These are phyloP conservation scores for Orthosia gothica DNA, from an alignment of 2,888 invertebrate genomes.

Conservation along the genomic window DNA sequence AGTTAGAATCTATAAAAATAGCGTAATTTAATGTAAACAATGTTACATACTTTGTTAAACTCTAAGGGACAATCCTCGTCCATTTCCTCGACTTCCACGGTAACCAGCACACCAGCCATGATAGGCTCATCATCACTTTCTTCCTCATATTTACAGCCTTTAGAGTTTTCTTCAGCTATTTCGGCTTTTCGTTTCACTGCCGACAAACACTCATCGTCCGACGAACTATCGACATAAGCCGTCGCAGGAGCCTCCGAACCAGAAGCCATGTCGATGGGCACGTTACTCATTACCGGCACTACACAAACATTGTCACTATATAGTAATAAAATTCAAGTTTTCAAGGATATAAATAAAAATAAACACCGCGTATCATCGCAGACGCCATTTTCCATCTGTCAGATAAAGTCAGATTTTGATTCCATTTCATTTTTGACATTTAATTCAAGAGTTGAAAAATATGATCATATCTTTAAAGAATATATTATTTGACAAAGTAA, in stretches of 20 bases:
- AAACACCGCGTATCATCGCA: conserved; percentile 62
- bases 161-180: conserved; percentile 45
- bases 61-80: conserved; percentile 66
- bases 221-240: conserved; percentile 66
- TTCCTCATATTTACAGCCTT: conserved; percentile 43
- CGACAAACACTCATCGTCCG: conserved; percentile 71
- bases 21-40: neutral
- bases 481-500: neutral
- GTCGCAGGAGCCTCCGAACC: conserved; percentile 54
- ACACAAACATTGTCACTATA: conserved; percentile 55
- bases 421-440: conserved; percentile 26
- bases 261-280: conserved; percentile 61
- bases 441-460: neutral
- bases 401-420: conserved; percentile 32
- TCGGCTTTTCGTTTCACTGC: conserved; percentile 68
- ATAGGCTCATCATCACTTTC: conserved; percentile 69
- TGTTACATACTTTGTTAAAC: conserved; percentile 66
- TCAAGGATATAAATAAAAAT: conserved; percentile 67
- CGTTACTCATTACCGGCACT: conserved; percentile 38
- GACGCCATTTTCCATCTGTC: conserved; percentile 70
- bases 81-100: conserved; percentile 73
- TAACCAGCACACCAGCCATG: conserved; percentile 69
- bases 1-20: neutral
- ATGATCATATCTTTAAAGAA: neutral
- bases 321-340: conserved; percentile 52